Conservation (phyloP, 1,140 invertebrate species). For the Maniola jurtina region DNA sequence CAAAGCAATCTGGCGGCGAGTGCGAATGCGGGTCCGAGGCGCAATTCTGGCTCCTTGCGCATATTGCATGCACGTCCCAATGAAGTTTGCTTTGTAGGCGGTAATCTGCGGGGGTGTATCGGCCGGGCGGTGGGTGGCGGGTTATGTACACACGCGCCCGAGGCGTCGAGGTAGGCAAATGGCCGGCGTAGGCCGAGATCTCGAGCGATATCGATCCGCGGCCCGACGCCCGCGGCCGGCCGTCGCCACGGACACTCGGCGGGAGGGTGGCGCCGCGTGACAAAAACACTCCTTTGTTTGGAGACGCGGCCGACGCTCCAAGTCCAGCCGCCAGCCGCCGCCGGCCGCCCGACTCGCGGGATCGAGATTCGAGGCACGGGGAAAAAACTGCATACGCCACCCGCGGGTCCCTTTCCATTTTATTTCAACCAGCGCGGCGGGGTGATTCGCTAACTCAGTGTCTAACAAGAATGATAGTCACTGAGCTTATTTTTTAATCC, state of each 20-base stretch:
- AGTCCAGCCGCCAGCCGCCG: neutral
- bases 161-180: conserved; percentile 77
- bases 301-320: conserved; percentile 20
- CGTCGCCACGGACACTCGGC: conserved; percentile 64
- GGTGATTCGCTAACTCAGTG: too few relatives aligned
- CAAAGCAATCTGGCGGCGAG: conserved; percentile 63
- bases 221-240: conserved; percentile 52
- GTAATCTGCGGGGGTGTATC: conserved; percentile 76
- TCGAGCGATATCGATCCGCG: conserved; percentile 73
- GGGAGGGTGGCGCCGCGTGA: conserved; percentile 60
- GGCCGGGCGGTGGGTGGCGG: conserved; percentile 64
- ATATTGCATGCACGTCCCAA: conserved; percentile 78
- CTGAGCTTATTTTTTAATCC: too few relatives aligned
- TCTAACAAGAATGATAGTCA: too few relatives aligned
- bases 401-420: too few relatives aligned
- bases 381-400: too few relatives aligned
- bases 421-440: too few relatives aligned
- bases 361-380: too few relatives aligned
- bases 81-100: conserved; percentile 78
- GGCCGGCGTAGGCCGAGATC: conserved; percentile 75
- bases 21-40: conserved; percentile 42
- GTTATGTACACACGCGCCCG: conserved; percentile 75
- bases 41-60: conserved; percentile 73
- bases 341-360: neutral
- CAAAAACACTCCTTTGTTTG: conserved; percentile 75